Base-by-base conservation (phyloP, 2,797 vertebrate genomes). In the Anabacerthia variegaticeps region DNA sequence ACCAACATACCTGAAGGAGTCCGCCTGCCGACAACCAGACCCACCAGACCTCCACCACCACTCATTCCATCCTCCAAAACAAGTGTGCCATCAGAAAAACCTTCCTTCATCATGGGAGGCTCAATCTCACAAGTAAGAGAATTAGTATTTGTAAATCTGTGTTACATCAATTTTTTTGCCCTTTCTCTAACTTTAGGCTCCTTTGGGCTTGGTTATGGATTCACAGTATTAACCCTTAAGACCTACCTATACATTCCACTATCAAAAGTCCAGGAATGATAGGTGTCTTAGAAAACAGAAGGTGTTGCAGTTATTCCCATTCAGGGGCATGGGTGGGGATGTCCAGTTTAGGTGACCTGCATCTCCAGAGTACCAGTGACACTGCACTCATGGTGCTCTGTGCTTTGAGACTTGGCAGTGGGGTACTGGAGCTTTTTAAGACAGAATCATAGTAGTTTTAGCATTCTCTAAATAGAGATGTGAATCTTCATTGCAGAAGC, bases 31-130 rank as follows among this genome's bases (percentile, higher is more conserved):
- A 99, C 99, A 75, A 98, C 98, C 72, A 98, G 99, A 92, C 98
- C 99, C 95, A 99, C 99, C 89, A 98, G 99, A 91, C 99, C 99
- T 14, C 99, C 99, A 14, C 99, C 99, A 59, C 99, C 99, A 7
- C 99, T 99, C 97, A 99, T 99, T 98, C 99, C 99, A 52, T 99
- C 99, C 61, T 99, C 99, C 96, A 99, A 99, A 97, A 98, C 97
- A 28, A 97, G 97, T 16, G 95, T 97, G 80, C 98, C 99, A 82
- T 98, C 99, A 19, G 99, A 99, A 98, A 99, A 99, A 95, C 99
- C 99, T 28, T 99, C 99, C 59, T 99, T 99, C 97, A 99, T 99
- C 96, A 99, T 99, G 96, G 99, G 99, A 84, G 99, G 99, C 93
- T 99, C 99, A 49, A 99, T 99, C 95, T 99, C 99, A 94, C 99